phyloP scores from a whole-genome alignment of 2,113 vertebrate genomes.

The Galemys pyrenaicus region DNA sequence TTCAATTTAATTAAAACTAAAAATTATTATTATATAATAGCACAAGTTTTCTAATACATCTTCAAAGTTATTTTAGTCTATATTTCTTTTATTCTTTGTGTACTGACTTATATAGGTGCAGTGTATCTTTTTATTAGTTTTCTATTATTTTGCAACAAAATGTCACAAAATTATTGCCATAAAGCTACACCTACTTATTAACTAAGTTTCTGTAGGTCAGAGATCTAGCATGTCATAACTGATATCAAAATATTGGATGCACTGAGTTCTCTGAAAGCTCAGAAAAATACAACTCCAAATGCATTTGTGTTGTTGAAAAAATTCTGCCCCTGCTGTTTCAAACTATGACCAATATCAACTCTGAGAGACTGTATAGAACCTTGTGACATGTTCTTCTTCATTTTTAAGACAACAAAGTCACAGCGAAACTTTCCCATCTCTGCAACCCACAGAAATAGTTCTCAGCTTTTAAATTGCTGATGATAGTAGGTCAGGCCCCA shows the following conservation, averaged over 20 bases:
- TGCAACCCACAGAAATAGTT: not conserved
- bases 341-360: not conserved
- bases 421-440: not conserved
- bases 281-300: not conserved
- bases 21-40: not conserved
- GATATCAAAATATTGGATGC: not conserved
- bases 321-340: not conserved
- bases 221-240: not conserved
- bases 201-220: not conserved
- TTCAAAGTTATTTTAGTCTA: not conserved
- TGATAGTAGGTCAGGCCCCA: not conserved
- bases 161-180: not conserved
- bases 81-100: not conserved
- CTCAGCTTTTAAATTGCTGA: not conserved
- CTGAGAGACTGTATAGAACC: not conserved
- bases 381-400: not conserved
- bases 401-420: not conserved
- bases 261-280: not conserved
- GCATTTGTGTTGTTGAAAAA: not conserved
- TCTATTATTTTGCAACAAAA: not conserved
- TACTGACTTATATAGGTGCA: not conserved
- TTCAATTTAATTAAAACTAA: conserved; percentile 15
- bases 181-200: not conserved
- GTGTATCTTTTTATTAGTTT: not conserved
- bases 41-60: not conserved